A percentile compares a stretch with the other conserved stretches of the same genome.
Evolutionary conservation across 2,888 invertebrate genomes (phyloP).

Genomic region (Bugula neritina): DNA sequence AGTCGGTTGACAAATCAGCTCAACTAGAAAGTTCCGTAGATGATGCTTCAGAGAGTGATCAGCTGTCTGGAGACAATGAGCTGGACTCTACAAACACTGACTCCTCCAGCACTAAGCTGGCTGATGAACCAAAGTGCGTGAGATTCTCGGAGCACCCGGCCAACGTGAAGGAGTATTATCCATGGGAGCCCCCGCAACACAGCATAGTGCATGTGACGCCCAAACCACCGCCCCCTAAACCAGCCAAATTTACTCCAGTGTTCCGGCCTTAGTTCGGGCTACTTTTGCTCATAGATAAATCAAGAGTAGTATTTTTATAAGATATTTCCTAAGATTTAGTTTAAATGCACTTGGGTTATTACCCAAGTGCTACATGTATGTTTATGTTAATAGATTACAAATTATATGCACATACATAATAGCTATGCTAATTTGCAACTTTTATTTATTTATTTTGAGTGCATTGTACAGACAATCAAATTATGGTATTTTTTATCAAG

Average conservation of each 20-base stretch:
- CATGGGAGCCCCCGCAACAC: constrained; percentile 7
- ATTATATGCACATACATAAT: no score
- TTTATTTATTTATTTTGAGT: no score
- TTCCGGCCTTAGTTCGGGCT: constrained; percentile 7
- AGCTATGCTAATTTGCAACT: no score
- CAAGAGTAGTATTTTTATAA: no score
- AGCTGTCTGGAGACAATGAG: background rate
- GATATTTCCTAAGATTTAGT: no score
- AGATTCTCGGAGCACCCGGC: constrained; percentile 12
- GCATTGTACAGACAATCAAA: no score
- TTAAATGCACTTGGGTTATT: no score
- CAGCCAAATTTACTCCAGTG: background rate
- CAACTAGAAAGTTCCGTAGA: background rate
- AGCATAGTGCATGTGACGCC: background rate
- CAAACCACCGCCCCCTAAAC: background rate
- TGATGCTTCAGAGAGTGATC: constrained; percentile 7
- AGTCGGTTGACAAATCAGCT: background rate
- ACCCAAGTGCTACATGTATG: no score
- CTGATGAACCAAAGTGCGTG: background rate
- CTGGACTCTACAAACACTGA: background rate
- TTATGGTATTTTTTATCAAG: no score
- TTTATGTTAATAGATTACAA: no score
- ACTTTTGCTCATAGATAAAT: no score
- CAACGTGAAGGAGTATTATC: constrained; percentile 22
- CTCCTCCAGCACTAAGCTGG: background rate